Evolutionary conservation across 2,888 invertebrate species (phyloP).

Genomic region (Dryomyza anilis): DNA sequence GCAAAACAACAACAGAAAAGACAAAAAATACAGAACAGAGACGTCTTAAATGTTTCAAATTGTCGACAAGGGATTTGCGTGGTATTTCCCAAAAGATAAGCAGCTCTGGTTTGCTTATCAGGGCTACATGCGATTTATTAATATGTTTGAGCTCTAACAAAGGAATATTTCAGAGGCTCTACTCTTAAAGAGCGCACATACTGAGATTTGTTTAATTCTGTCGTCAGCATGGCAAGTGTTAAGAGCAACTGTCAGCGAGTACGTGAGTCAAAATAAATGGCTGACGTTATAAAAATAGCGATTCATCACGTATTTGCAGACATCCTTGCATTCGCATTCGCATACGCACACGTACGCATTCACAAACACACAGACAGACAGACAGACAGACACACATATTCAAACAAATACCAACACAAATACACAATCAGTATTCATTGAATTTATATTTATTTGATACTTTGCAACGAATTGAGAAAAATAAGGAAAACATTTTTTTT

Average conservation of each 20-base stretch:
- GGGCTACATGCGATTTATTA: background rate
- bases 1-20: background rate
- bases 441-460: conserved; percentile 6
- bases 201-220: background rate
- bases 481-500: too few relatives aligned
- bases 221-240: background rate
- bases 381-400: background rate
- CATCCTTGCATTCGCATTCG: conserved; percentile 5
- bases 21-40: background rate
- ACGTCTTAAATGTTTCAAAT: conserved; percentile 56
- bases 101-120: conserved; percentile 17
- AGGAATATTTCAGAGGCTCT: too few relatives aligned
- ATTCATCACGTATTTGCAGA: conserved; percentile 1
- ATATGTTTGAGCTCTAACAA: background rate
- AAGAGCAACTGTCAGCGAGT: background rate
- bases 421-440: conserved; percentile 18
- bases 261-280: background rate
- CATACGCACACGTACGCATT: background rate
- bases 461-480: background rate
- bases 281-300: background rate
- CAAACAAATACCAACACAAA: background rate
- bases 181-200: too few relatives aligned
- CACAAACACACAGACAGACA: background rate
- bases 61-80: conserved; percentile 54
- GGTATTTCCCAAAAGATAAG: conserved; percentile 52